phyloP scores from a whole-genome alignment of 2,888 invertebrate species.

The Lamellibrachia satsuma region DNA sequence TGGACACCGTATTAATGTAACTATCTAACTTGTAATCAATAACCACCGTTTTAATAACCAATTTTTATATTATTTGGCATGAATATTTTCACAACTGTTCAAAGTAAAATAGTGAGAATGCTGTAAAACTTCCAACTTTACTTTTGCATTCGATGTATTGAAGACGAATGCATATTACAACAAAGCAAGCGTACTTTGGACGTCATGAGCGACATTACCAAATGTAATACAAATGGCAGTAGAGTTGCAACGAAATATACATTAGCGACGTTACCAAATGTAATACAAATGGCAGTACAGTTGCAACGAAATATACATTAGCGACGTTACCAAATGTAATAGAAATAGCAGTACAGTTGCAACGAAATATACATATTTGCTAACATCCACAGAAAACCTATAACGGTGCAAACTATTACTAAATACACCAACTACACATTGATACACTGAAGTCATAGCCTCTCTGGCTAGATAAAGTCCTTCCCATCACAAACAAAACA shows the following conservation, averaged over 20 bases:
- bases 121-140: background rate
- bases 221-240: too few species aligned
- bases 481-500: background rate
- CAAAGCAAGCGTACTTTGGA: background rate
- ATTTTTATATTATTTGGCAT: too few species aligned
- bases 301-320: too few species aligned
- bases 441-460: background rate
- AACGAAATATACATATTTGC: background rate
- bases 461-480: background rate
- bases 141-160: background rate
- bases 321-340: background rate
- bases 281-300: too few species aligned
- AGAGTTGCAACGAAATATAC: too few species aligned
- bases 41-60: too few species aligned
- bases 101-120: background rate
- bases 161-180: too few species aligned
- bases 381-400: background rate
- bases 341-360: background rate
- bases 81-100: background rate
- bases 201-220: background rate
- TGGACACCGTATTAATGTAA: too few species aligned
- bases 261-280: background rate
- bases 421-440: background rate
- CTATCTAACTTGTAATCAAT: too few species aligned
- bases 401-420: background rate